Evolutionary conservation across 2,888 invertebrate genomes (phyloP).

Genomic region (Cerastis rubricosa): DNA sequence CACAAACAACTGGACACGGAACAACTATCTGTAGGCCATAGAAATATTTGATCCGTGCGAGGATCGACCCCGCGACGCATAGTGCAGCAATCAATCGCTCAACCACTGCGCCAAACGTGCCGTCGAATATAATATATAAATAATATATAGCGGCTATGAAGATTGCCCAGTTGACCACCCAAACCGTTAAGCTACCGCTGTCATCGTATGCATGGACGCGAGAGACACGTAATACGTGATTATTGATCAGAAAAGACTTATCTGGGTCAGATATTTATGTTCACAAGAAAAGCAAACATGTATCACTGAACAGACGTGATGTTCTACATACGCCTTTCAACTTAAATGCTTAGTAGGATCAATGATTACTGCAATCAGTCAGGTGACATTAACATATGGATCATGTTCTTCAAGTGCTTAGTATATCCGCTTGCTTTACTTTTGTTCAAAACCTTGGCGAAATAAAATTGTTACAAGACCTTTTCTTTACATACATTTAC

Average conservation of each 20-base stretch:
- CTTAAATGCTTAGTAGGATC: slow-evolving; percentile 45
- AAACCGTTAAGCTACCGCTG: slow-evolving; percentile 26
- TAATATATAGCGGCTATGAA: not conserved
- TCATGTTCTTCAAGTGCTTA: slow-evolving; percentile 6
- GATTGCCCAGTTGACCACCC: slow-evolving; percentile 28
- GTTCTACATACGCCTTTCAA: slow-evolving; percentile 39
- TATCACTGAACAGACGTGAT: slow-evolving; percentile 61
- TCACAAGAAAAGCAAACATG: slow-evolving; percentile 61
- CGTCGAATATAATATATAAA: not conserved
- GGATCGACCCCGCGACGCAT: no score
- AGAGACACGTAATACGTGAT: slow-evolving; percentile 56
- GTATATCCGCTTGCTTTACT: slow-evolving; percentile 19
- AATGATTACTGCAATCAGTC: slow-evolving; percentile 44
- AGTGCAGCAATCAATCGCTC: no score
- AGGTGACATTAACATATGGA: slow-evolving; percentile 30
- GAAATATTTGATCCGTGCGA: no score
- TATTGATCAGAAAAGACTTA: slow-evolving; percentile 69
- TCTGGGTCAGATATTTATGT: slow-evolving; percentile 68
- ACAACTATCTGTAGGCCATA: no score
- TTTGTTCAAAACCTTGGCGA: slow-evolving; percentile 1
- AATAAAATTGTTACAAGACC: not conserved
- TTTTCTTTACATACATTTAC: not conserved
- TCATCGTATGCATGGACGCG: slow-evolving; percentile 27
- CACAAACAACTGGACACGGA: no score
- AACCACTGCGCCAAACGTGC: no score